A percentile compares a stretch with the other conserved stretches of the same genome.
phyloP scores from a whole-genome alignment of 2,888 invertebrate species.

The Blastobasis adustella region DNA sequence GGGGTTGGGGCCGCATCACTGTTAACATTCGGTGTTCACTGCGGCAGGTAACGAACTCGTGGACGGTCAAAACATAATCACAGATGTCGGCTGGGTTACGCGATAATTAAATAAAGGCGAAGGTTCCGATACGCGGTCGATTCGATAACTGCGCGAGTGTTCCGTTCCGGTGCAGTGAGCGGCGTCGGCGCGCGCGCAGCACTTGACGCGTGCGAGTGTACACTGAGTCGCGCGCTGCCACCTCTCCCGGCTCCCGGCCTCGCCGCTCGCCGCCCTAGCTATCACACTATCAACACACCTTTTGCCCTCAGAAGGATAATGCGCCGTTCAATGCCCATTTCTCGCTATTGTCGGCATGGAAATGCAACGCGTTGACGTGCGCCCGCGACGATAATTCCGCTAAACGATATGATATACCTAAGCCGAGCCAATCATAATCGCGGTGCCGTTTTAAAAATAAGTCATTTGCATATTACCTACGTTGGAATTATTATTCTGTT shows the following conservation, averaged over 20 bases:
- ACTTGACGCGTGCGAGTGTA: slow-evolving; percentile 62
- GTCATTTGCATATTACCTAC: not conserved
- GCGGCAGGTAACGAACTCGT: not conserved
- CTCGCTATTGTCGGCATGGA: slow-evolving; percentile 40
- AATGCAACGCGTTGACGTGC: not conserved
- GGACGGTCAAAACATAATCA: not conserved
- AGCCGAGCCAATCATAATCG: not conserved
- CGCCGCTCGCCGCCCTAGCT: slow-evolving; percentile 51
- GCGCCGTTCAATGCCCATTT: slow-evolving; percentile 50
- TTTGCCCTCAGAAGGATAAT: slow-evolving; percentile 61
- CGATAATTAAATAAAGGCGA: slow-evolving; percentile 33
- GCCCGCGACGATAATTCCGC: not conserved
- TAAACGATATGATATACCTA: not conserved
- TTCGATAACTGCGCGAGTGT: slow-evolving; percentile 36
- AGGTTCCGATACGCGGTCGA: slow-evolving; percentile 45
- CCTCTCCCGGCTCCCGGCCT: slow-evolving; percentile 62
- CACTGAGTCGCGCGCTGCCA: slow-evolving; percentile 58
- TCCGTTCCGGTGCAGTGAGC: slow-evolving; percentile 36
- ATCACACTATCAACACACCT: slow-evolving; percentile 54
- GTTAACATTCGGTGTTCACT: slow-evolving; percentile 34
- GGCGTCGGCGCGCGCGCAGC: slow-evolving; percentile 59
- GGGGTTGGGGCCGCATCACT: slow-evolving; percentile 33
- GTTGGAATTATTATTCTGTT: not conserved
- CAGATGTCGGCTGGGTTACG: slow-evolving; percentile 14
- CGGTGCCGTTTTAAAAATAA: not conserved